Evolutionary conservation across 2,113 vertebrate genomes (phyloP), one percentile per base, ranked within the genome.

Genomic region (Lucifuga dentata): DNA sequence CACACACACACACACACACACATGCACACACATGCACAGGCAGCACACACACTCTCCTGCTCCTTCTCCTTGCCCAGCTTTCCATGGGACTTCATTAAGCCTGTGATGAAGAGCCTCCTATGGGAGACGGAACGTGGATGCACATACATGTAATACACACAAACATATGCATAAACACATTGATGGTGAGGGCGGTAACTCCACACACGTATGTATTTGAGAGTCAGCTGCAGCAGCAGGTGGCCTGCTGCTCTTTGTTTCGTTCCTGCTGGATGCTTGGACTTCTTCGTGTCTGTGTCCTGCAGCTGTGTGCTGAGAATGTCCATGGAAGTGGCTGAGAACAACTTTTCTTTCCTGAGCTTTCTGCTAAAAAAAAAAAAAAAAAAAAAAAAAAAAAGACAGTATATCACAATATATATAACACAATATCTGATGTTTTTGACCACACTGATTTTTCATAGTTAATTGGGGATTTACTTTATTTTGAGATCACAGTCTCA

Each of bases 81-180:
- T 92, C 93, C 64, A 23, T 84, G 92, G 93, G 91, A 78, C 83
- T 63, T 86, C 84, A 80, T 93, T 92, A 85, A 88, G 73, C 79
- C 81, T 50, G 50, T 88, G 88, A 88, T 90, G 76, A 80, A 62
- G 61, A 51, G 53, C 19, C 48, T 89, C 90, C 86, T 66, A 19
- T 1, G 90, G 84, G 90, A 80, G 39, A 21, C 39, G 56, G 58
- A 74, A 83, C 81, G 60, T 21, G 29, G 52, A 63, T 63, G 35
- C 41, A 56, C 51, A 70, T 19, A 38, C 62, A 40, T 16, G 17
- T 11, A 16, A 46, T 6, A 55, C 60, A 73, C 48, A 58, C 49
- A 32, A 56, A 67, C 61, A 69, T 62, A 67, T 15, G 13, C 57
- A 77, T 41, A 51, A 51, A 66, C 49, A 11, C 10, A n/a, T 61